Conservation (phyloP, 2,888 invertebrate genomes). For the Noctua fimbriata region DNA sequence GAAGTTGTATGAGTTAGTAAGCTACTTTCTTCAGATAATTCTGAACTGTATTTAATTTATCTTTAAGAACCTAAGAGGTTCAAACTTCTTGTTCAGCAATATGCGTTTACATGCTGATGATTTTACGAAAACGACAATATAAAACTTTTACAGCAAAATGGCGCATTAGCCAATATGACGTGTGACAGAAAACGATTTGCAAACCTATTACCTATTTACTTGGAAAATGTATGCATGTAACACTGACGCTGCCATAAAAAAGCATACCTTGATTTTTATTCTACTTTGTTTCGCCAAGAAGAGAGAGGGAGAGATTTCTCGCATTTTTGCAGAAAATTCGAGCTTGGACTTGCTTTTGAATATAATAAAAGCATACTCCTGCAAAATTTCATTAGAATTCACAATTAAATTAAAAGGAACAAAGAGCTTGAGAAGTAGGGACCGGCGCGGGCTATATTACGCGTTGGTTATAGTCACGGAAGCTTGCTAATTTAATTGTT, state of each 20-base stretch:
- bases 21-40: slow-evolving; percentile 6
- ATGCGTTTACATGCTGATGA: neutral
- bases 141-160: neutral
- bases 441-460: slow-evolving; percentile 23
- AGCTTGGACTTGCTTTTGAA: slow-evolving; percentile 28
- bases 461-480: slow-evolving; percentile 13
- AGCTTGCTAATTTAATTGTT: slow-evolving; percentile 41
- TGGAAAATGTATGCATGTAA: neutral
- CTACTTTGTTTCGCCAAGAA: neutral
- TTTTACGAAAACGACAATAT: slow-evolving; percentile 2
- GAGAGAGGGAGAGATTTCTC: neutral
- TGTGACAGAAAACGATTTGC: neutral
- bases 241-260: neutral
- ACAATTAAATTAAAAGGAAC: slow-evolving; percentile 49
- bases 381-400: slow-evolving; percentile 53
- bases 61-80: neutral
- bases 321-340: slow-evolving; percentile 29
- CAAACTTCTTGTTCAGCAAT: neutral
- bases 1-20: slow-evolving; percentile 36
- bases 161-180: neutral
- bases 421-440: slow-evolving; percentile 31
- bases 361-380: slow-evolving; percentile 39
- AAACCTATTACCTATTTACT: neutral
- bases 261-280: neutral
- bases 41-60: slow-evolving; percentile 3